Base-by-base conservation (phyloP, 2,113 vertebrate genomes). In the Hypomesus transpacificus region DNA sequence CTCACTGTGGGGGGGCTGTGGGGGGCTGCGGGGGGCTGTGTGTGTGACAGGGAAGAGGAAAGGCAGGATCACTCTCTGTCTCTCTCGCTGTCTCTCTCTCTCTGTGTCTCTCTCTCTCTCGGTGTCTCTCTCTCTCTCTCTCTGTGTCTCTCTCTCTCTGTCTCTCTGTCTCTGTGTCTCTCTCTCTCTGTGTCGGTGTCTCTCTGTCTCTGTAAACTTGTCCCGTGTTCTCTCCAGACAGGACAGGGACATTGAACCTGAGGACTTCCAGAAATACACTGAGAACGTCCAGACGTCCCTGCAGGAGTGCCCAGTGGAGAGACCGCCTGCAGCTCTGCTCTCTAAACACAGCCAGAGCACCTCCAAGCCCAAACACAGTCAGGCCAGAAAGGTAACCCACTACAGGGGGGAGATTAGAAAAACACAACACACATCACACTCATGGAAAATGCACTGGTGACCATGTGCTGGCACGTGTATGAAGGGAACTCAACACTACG, bases 261-360 rank as follows among this genome's bases (percentile, higher is more conserved):
- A 99, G 84, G 96, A 99, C 86, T 99, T 99, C 84, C 96, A 98
- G 85, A 93, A 84, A 69, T 99, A 98, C 70, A 69, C 90, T 26
- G 93, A 95, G 75, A 98, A 96, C 63, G 88, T 96, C 59, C 91
- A 95, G 20, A 79, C 90, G 3, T 96, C 94, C 22, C 92, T 99
- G 26, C 93, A 96, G 79, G 95, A 95, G 75, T 99, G 97, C 73
- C 96, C 96, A 16, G 82, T 95, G 70, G 92, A 96, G 80, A 88
- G 83, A 14, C 90, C 92, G 50, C 92, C 94, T 2, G 80, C 93
- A 76, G 85, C 92, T 66, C 89, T 96, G 60, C 84, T 90, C 53
- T 87, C 92, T 34, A 93, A 93, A 77, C 89, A 92, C 73, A 89
- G 80, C 63, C 92, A 87, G 75, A 92, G 90, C 61, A 86, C 91